phyloP scores from a whole-genome alignment of 30 jellyfish, hydroid and myxozoan species.

The Hydra vulgaris region DNA sequence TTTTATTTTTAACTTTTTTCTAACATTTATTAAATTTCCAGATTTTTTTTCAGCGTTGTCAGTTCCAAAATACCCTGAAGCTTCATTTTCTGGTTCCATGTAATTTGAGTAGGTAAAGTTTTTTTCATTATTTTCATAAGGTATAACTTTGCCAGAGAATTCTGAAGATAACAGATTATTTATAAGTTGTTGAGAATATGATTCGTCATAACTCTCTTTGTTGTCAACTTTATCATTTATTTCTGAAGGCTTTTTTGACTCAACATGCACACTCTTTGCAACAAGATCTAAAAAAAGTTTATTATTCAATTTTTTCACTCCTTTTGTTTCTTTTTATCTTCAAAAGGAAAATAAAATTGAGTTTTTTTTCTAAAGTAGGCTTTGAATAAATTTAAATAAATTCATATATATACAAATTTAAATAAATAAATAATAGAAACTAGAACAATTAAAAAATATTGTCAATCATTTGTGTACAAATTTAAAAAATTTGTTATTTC shows the following conservation, averaged over 20 bases:
- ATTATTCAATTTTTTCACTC: too few species aligned
- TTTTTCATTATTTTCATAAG: background rate
- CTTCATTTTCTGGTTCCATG: background rate
- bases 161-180: background rate
- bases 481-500: too few species aligned
- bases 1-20: too few species aligned
- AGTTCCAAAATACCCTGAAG: background rate
- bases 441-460: too few species aligned
- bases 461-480: too few species aligned
- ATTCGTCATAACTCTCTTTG: background rate
- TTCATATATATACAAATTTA: too few species aligned
- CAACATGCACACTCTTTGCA: background rate
- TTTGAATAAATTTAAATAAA: too few species aligned
- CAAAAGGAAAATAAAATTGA: too few species aligned
- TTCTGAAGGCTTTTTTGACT: background rate
- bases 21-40: background rate
- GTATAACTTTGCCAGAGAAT: background rate
- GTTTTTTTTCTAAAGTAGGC: too few species aligned
- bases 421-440: too few species aligned
- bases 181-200: background rate
- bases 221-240: background rate
- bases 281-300: background rate
- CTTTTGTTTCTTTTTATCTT: too few species aligned
- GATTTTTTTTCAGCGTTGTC: background rate
- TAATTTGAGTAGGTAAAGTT: background rate